These are phyloP conservation scores for Steromphala cineraria DNA, from an alignment of 2,888 invertebrate species.

Conservation along the genomic window DNA sequence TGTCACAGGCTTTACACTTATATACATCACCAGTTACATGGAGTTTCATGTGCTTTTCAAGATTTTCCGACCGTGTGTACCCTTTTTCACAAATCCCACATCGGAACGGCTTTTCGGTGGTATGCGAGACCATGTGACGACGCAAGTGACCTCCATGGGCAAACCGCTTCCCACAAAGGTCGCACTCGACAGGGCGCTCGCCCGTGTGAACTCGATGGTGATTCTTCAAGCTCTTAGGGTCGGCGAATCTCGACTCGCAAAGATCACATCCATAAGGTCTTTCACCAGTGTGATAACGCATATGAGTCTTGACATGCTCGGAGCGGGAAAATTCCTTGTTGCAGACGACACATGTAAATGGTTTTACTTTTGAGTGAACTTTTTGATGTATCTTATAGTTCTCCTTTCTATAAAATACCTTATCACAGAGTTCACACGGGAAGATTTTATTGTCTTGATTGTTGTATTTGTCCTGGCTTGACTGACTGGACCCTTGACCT, in stretches of 20 bases:
- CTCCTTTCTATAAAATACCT: not conserved
- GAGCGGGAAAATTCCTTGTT: not conserved
- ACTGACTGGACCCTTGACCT: too few species aligned
- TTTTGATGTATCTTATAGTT: not conserved
- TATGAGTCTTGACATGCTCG: not conserved
- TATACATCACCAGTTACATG: not conserved
- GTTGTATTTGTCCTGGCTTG: too few species aligned
- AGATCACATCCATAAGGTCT: not conserved
- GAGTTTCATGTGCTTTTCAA: conserved; percentile 3
- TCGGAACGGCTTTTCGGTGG: conserved; percentile 16
- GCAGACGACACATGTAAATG: not conserved
- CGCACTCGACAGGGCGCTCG: not conserved
- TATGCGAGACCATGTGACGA: conserved; percentile 14
- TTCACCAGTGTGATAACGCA: not conserved
- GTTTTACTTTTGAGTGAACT: not conserved
- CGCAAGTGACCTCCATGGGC: not conserved
- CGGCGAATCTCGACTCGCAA: not conserved
- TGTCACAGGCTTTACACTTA: not conserved
- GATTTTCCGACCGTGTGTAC: not conserved
- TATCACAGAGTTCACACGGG: not conserved
- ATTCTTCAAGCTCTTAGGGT: not conserved
- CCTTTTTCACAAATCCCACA: conserved; percentile 8
- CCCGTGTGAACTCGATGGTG: not conserved
- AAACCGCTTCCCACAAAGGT: conserved; percentile 11
- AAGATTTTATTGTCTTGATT: not conserved